Evolutionary conservation across 2,113 vertebrate genomes (phyloP).

Genomic region (Fregetta grallaria): DNA sequence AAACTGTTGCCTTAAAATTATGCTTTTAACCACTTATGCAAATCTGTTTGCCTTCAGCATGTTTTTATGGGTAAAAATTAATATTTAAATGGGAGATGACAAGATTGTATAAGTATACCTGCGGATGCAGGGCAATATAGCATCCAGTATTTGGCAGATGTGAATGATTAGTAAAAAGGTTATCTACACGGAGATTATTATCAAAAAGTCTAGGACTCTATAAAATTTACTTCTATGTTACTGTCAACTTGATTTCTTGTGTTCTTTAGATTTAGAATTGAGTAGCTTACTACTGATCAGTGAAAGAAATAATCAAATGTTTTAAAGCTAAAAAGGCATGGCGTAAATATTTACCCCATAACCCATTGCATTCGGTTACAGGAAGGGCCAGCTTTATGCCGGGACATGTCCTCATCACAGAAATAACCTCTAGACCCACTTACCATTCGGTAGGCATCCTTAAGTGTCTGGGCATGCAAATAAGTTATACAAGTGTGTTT

Average conservation of each 20-base stretch:
- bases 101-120: not conserved
- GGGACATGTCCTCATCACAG: no score
- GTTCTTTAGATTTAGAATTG: not conserved
- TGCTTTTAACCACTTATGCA: not conserved
- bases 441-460: not conserved
- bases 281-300: not conserved
- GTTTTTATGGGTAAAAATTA: not conserved
- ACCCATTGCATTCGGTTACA: not conserved
- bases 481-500: not conserved
- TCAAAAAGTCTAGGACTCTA: not conserved
- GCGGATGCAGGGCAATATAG: not conserved
- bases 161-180: not conserved
- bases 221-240: not conserved
- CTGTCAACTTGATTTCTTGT: not conserved
- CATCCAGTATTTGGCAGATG: not conserved
- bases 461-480: not conserved
- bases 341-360: not conserved
- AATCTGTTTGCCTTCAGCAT: not conserved
- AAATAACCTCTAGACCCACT: not conserved
- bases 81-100: not conserved
- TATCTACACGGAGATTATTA: not conserved
- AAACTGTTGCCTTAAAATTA: not conserved
- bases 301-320: not conserved
- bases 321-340: not conserved
- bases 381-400: not conserved